Evolutionary conservation across 2,888 invertebrate species (phyloP), one percentile per base, ranked within the genome.

Genomic region (Venustoraphidia nigricollis): DNA sequence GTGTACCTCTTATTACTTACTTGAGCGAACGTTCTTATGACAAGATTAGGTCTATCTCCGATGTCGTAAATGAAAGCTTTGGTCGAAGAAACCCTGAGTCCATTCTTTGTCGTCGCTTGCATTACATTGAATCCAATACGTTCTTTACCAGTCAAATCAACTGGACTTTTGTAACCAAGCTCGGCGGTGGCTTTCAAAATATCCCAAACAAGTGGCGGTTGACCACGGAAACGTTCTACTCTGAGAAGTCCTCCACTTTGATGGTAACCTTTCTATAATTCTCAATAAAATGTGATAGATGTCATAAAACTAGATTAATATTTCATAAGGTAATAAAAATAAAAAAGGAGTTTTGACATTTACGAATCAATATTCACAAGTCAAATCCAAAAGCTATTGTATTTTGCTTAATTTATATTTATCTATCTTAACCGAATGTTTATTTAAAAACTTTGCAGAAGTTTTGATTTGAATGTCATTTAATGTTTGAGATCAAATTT

Each of bases 101-200:
- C 51, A 17, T 51, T 44, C 10, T 46, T 41, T 11, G 37, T 49
- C 2, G 47, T 49, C 11, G 51, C 49, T 40, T 51, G 51, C 6
- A 49, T 47, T 37, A 49, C 42, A 45, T 41, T 45, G 34, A 51
- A 51, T 14, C 51, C 51, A 35, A 17, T 46, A 46, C 41, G 45
- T 13, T 14, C 17, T 14, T 49, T 46, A 35, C 55, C 55, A 47
- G 54, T 54, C 36, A 55, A 52, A 45, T 55, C 55, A 9, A 45
- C 44, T 44, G 50, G 41, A 38, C 47, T 38, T 13, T 57, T 56
- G 36, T 52, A 54, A 14, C 55, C 54, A n/a, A 54, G 51, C 50
- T 55, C 55, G 8, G 34, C 14, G 14, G 45, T 54, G 9, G 52
- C 55, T 41, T 44, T 34, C 36, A 55, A 44, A 37, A 55, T 50